A percentile compares a stretch with the other conserved stretches of the same genome.
These are phyloP conservation scores for Coracias cyanogaster DNA, from an alignment of 2,797 vertebrate genomes.

Conservation along the genomic window DNA sequence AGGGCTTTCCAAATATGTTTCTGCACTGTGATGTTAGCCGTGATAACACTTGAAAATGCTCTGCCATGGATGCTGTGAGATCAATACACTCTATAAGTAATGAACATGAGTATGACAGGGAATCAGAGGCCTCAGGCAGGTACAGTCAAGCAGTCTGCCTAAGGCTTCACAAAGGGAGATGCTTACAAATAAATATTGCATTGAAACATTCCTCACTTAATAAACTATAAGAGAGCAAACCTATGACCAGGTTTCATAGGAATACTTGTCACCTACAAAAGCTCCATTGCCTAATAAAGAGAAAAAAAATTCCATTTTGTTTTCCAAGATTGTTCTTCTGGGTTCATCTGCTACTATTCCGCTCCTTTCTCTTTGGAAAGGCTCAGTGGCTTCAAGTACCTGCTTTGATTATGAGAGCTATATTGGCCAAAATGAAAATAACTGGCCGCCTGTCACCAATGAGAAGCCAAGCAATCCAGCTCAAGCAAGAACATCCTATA, in stretches of 20 bases:
- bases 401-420: neutral
- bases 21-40: neutral
- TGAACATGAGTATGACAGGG: neutral
- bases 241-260: neutral
- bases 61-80: neutral
- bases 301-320: neutral
- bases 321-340: neutral
- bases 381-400: neutral
- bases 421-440: neutral
- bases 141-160: neutral
- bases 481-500: neutral
- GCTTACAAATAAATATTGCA: neutral
- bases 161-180: neutral
- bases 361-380: neutral
- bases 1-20: neutral
- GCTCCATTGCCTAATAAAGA: neutral
- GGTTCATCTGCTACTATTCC: neutral
- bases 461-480: neutral
- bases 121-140: neutral
- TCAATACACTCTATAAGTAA: neutral
- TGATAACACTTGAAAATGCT: neutral
- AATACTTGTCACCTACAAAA: neutral
- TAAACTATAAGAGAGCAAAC: neutral
- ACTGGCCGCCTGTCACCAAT: neutral
- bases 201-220: neutral